A percentile compares a stretch with the other conserved stretches of the same genome.
phyloP scores from a whole-genome alignment of 2,888 invertebrate genomes.

The Agrotis segetum region DNA sequence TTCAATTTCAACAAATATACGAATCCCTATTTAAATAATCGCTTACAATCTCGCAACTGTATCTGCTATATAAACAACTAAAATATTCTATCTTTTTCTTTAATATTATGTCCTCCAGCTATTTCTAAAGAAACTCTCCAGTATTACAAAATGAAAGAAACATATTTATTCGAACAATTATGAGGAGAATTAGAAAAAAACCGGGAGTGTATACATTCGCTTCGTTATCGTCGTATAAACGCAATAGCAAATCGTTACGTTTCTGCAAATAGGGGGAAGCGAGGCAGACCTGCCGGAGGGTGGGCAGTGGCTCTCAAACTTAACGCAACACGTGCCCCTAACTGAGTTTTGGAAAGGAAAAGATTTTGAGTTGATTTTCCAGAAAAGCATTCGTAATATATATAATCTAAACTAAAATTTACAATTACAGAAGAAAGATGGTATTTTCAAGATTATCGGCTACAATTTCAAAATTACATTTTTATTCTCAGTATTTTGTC shows the following conservation, averaged over 20 bases:
- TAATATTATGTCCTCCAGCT: conserved; percentile 30
- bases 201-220: conserved; percentile 20
- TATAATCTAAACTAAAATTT: too few species aligned
- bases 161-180: conserved; percentile 42
- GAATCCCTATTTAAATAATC: neutral
- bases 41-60: neutral
- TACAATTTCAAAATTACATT: too few species aligned
- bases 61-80: conserved; percentile 7
- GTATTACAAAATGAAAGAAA: conserved; percentile 20
- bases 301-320: conserved; percentile 46
- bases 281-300: conserved; percentile 23
- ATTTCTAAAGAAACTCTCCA: conserved; percentile 7
- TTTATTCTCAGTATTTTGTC: too few species aligned
- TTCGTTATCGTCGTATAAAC: conserved; percentile 54
- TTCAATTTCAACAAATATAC: too few species aligned
- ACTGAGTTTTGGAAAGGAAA: too few species aligned
- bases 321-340: neutral
- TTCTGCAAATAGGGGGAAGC: conserved; percentile 46
- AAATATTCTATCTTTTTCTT: conserved; percentile 6
- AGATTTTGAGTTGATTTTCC: too few species aligned
- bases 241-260: conserved; percentile 55
- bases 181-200: conserved; percentile 36
- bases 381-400: too few species aligned
- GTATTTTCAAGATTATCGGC: too few species aligned
- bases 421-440: too few species aligned